phyloP scores from a whole-genome alignment of 2,797 vertebrate genomes.

The Vipera ursinii region DNA sequence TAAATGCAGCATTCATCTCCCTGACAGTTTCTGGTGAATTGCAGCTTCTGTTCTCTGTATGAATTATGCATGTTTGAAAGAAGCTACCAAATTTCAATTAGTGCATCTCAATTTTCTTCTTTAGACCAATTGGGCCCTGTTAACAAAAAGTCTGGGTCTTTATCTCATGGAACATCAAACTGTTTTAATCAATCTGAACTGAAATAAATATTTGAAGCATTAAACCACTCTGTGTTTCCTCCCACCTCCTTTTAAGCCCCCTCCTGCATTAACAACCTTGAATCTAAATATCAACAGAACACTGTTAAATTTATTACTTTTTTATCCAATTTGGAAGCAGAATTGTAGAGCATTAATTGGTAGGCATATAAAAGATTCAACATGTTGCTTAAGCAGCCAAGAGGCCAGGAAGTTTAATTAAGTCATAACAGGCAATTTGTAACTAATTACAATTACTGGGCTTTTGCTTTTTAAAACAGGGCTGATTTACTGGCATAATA shows the following conservation, averaged over 20 bases:
- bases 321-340: constrained; percentile 74
- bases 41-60: constrained; percentile 73
- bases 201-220: constrained; percentile 68
- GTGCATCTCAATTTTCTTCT: constrained; percentile 69
- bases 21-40: constrained; percentile 68
- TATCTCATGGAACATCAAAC: constrained; percentile 64
- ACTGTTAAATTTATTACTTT: constrained; percentile 65
- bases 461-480: constrained; percentile 39
- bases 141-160: constrained; percentile 64
- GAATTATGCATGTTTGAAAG: constrained; percentile 71
- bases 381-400: constrained; percentile 62
- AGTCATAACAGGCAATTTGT: constrained; percentile 67
- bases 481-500: constrained; percentile 45
- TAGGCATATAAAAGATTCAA: constrained; percentile 64
- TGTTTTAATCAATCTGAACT: constrained; percentile 66
- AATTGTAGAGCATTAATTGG: constrained; percentile 69
- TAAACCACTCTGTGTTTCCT: constrained; percentile 58
- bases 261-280: constrained; percentile 43
- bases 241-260: background rate
- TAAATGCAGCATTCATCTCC: constrained; percentile 70
- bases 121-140: constrained; percentile 67
- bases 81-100: constrained; percentile 70
- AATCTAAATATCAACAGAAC: constrained; percentile 60
- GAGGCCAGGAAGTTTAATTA: constrained; percentile 67
- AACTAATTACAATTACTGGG: constrained; percentile 63